Evolutionary conservation across 2,888 invertebrate species (phyloP).

Genomic region (Pemphredon lugubris): DNA sequence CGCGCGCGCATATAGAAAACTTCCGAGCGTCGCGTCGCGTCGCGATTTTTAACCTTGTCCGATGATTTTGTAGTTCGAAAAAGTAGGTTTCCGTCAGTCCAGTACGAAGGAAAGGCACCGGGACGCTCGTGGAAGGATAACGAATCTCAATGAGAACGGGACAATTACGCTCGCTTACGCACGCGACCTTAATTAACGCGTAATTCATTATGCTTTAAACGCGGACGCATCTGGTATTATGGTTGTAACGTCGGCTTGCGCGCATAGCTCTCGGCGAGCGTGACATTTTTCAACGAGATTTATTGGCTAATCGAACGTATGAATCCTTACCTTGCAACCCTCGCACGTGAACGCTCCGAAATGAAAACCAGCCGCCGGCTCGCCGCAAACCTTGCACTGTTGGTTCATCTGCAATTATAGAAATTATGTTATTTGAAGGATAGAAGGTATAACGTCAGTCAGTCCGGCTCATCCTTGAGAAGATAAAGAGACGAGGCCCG

Average conservation of each 20-base stretch:
- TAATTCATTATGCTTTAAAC: conserved; percentile 6
- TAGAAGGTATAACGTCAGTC: conserved; percentile 48
- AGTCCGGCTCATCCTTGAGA: conserved; percentile 54
- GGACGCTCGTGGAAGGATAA: background rate
- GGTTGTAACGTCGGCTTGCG: background rate
- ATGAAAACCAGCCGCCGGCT: conserved; percentile 79
- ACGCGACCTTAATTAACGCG: conserved; percentile 24
- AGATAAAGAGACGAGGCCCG: conserved; percentile 41
- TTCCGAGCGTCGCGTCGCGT: background rate
- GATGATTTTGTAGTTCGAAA: background rate
- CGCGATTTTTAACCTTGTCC: background rate
- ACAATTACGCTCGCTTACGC: background rate
- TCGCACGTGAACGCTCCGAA: conserved; percentile 80
- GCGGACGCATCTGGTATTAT: conserved; percentile 6
- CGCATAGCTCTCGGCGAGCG: too few relatives aligned
- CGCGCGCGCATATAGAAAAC: conserved; percentile 32
- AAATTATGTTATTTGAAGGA: conserved; percentile 59
- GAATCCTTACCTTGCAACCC: conserved; percentile 78
- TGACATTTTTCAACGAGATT: too few relatives aligned
- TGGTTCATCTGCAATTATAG: conserved; percentile 79
- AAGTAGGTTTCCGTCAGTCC: background rate
- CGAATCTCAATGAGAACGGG: conserved; percentile 8
- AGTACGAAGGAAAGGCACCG: background rate
- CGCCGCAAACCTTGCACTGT: conserved; percentile 80
- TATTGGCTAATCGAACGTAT: too few relatives aligned